Base-by-base conservation (phyloP, 2,113 vertebrate species). In the Cygnus buccinator region DNA sequence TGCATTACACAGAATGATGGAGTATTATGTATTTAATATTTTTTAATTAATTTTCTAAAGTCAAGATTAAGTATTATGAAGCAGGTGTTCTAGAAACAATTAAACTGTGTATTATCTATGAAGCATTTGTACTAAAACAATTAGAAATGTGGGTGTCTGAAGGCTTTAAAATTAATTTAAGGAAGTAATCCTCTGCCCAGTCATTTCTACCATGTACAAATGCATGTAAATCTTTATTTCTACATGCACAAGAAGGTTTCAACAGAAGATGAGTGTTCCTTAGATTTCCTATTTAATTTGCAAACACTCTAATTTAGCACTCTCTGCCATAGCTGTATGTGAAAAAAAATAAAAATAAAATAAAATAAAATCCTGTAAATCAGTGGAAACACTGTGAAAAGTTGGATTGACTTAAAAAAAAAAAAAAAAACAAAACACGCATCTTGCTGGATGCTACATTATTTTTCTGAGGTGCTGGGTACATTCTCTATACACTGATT, bases 31-130 rank as follows among this genome's bases (percentile, higher is more conserved):
- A 94, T 94, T 94, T 95, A 91, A 85, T 96, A 67, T 61, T 82
- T 90, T 94, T 87, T 96, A 97, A 97, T 97, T 97, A 92, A 92
- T 95, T 97, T 97, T 85, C 43, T 78, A 50, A 88, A 46, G 57
- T 46, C 54, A 81, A 7, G 9, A 90, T 33, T 86, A 43, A 95
- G 12, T 48, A 33, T 75, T 92, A 67, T 71, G 87, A 89, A 87
- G 54, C 91, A 94, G 91, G 74, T 97, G 74, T 92, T 94, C 57
- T 58, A 66, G 67, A 78, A 92, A 85, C 76, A 97, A 78, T 94
- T 93, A 94, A 95, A 89, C 26, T 57, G 39, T 62, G 25, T 63
- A 71, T 92, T 87, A 57, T 89, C 74, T 95, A 20, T 28, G 91
- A 66, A 91, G 29, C 9, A 87, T 18, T 50, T 93, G 44, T 41